Evolutionary conservation across 1,140 invertebrate species (phyloP).

Genomic region (Magallana ariakensis): DNA sequence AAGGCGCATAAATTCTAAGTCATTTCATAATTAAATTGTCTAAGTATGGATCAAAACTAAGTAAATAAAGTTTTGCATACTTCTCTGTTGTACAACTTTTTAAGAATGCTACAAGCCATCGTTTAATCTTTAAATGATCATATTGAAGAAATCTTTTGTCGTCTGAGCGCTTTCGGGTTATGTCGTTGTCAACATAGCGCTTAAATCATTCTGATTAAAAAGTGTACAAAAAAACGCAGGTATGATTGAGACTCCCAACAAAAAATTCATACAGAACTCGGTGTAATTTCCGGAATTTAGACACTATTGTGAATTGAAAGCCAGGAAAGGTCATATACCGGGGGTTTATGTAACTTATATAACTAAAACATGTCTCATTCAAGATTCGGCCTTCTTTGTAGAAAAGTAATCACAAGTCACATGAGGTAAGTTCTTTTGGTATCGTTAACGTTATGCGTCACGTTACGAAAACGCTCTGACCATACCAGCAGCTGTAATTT

Average conservation of each 20-base stretch:
- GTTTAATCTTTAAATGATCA: not conserved
- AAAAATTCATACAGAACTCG: not conserved
- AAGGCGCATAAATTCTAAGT: too few relatives aligned
- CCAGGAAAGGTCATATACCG: not conserved
- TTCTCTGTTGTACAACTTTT: conserved; percentile 14
- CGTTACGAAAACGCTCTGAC: too few relatives aligned
- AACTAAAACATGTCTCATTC: conserved; percentile 5
- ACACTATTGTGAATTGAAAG: not conserved
- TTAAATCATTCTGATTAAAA: not conserved
- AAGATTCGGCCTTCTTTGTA: not conserved
- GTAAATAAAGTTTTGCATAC: not conserved
- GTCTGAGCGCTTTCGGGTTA: conserved; percentile 27
- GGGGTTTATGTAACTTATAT: too few relatives aligned
- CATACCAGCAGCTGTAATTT: too few relatives aligned
- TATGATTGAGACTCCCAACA: not conserved
- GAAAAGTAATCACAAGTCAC: conserved; percentile 3
- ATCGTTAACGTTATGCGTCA: too few relatives aligned
- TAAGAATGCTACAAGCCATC: conserved; percentile 12
- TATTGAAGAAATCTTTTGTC: not conserved
- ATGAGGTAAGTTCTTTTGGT: not conserved
- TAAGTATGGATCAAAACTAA: too few relatives aligned
- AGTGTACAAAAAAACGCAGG: not conserved
- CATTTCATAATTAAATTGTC: too few relatives aligned
- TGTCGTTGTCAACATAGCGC: not conserved
- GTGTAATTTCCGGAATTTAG: not conserved